Conservation (phyloP, 2,888 invertebrate genomes). For the Harmothoe impar region DNA sequence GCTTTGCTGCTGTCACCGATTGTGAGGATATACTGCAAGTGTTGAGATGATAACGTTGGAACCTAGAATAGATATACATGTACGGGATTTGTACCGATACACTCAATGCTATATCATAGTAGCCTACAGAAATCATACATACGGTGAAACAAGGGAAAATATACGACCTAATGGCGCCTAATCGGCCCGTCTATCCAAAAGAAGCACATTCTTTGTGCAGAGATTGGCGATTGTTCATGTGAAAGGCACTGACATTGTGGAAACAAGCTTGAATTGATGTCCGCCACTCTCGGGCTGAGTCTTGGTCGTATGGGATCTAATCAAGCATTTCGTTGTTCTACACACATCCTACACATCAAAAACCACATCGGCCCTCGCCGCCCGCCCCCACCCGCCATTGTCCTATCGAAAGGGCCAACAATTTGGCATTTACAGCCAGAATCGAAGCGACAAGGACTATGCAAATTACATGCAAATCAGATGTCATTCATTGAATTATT, state of each 20-base stretch:
- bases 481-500: constrained; percentile 60
- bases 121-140: no score
- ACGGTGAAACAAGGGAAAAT: no score
- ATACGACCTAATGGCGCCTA: no score
- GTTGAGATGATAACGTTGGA: no score
- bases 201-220: neutral
- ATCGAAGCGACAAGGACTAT: constrained; percentile 50
- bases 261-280: constrained; percentile 55
- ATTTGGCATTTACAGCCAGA: constrained; percentile 24
- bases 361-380: constrained; percentile 20
- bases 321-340: constrained; percentile 54
- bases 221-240: neutral
- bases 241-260: constrained; percentile 34
- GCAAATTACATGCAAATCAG: constrained; percentile 57
- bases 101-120: no score
- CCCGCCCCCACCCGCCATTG: neutral
- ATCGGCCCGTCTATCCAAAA: neutral
- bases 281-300: neutral
- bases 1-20: no score
- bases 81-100: no score
- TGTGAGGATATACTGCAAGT: no score
- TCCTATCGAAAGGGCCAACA: neutral
- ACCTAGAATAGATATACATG: no score
- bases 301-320: constrained; percentile 43
- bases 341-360: constrained; percentile 55